phyloP scores from a whole-genome alignment of 2,888 invertebrate species.

The Apeira syringaria region DNA sequence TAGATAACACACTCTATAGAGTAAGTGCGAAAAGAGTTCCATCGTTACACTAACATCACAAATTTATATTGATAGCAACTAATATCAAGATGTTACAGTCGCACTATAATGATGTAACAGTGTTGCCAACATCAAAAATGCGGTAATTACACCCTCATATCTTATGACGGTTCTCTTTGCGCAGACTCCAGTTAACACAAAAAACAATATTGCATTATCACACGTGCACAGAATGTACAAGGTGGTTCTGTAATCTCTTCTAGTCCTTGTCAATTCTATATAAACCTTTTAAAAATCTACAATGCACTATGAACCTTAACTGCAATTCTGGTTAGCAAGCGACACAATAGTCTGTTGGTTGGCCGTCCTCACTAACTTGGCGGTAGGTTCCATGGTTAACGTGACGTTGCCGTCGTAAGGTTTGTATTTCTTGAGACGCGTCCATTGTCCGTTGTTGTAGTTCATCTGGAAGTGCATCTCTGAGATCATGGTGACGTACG shows the following conservation, averaged over 20 bases:
- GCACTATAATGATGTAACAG: too few relatives aligned
- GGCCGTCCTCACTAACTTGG: constrained; percentile 67
- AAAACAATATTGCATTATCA: too few relatives aligned
- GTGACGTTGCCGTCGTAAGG: constrained; percentile 86
- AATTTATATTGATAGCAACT: too few relatives aligned
- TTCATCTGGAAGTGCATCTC: constrained; percentile 99
- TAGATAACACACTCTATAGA: too few relatives aligned
- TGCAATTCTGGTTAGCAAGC: constrained; percentile 71
- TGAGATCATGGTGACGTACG: constrained; percentile 90
- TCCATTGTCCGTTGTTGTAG: constrained; percentile 99
- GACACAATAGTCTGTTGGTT: constrained; percentile 73
- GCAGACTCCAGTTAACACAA: too few relatives aligned
- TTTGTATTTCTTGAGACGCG: constrained; percentile 93
- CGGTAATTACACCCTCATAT: too few relatives aligned
- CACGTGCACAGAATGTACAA: too few relatives aligned
- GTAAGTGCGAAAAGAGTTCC: too few relatives aligned
- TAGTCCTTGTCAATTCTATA: constrained; percentile 1
- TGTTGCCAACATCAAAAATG: too few relatives aligned
- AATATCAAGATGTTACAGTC: too few relatives aligned
- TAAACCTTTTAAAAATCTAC: constrained; percentile 2
- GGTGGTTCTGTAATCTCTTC: background rate
- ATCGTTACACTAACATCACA: too few relatives aligned
- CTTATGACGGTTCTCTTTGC: too few relatives aligned
- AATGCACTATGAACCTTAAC: constrained; percentile 44
- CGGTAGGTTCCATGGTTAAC: constrained; percentile 71